Base-by-base conservation (phyloP, 2,113 vertebrate species). In the Rhagologus leucostigma region DNA sequence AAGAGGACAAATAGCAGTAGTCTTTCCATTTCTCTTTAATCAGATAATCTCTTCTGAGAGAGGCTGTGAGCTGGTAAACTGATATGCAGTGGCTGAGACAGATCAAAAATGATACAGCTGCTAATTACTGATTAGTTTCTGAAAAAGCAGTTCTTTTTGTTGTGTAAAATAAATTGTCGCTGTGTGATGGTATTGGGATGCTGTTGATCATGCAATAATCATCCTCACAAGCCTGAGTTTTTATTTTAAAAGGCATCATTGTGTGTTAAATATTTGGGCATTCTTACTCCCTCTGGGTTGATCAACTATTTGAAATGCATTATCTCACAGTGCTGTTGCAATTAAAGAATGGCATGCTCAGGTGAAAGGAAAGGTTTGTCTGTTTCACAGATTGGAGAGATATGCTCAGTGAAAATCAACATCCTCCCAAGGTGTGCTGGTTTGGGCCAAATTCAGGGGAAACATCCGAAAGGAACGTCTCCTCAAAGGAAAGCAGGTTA, bases 391-490 rank as follows among this genome's bases (percentile, higher is more conserved):
- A 96, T 95, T 93, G 94, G 85, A 95, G 94, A 89, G 94, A 97
- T 90, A 92, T 82, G 70, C 89, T 96, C 70, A 76, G 87, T 95
- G 95, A 93, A 96, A 97, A 96, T 93, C 96, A 98, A 97, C 96
- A 97, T 96, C 93, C 89, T 98, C 88, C 92, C 97, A 98, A 98
- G 97, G 97, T 98, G n/a, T n/a, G n/a, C n/a, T n/a, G n/a, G n/a
- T n/a, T n/a, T n/a, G n/a, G n/a, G n/a, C n/a, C n/a, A n/a, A n/a
- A n/a, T n/a, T n/a, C n/a, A n/a, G n/a, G n/a, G n/a, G n/a, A n/a
- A n/a, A n/a, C n/a, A n/a, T n/a, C n/a, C n/a, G n/a, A n/a, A n/a
- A n/a, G n/a, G n/a, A n/a, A n/a, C n/a, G n/a, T n/a, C n/a, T n/a
- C n/a, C n/a, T n/a, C n/a, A n/a, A n/a, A n/a, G n/a, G n/a, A n/a